Evolutionary conservation across 2,113 vertebrate genomes (phyloP).

Genomic region (Pachypanchax playfairii): DNA sequence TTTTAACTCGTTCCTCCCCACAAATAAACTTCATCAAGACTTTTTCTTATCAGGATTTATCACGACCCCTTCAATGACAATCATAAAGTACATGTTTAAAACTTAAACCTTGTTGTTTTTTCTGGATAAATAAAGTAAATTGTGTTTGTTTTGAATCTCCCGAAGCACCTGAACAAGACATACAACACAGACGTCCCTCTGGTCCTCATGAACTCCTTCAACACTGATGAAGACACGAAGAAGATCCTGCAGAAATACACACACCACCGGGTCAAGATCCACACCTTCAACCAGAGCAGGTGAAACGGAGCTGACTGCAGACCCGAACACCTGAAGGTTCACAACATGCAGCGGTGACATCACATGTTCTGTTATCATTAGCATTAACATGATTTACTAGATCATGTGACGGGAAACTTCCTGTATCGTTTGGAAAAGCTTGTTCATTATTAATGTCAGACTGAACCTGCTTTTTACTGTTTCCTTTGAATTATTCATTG

Average conservation of each 20-base stretch:
- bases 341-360: too few species aligned
- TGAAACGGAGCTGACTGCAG: slow-evolving; percentile 40
- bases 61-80: too few species aligned
- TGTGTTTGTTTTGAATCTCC: neutral
- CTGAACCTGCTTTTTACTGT: slow-evolving; percentile 24
- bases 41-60: too few species aligned
- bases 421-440: slow-evolving; percentile 14
- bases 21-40: too few species aligned
- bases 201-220: slow-evolving; percentile 99
- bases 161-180: slow-evolving; percentile 93
- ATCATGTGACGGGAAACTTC: slow-evolving; percentile 22
- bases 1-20: too few species aligned
- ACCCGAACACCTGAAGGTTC: too few species aligned
- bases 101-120: too few species aligned
- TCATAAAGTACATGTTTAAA: too few species aligned
- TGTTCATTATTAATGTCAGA: slow-evolving; percentile 36
- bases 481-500: slow-evolving; percentile 55
- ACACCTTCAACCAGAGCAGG: slow-evolving; percentile 99
- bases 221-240: slow-evolving; percentile 97
- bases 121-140: neutral
- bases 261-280: slow-evolving; percentile 95
- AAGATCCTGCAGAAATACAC: slow-evolving; percentile 98
- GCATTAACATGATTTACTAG: too few species aligned
- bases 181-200: slow-evolving; percentile 94
- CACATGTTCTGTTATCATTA: too few species aligned